Percentiles rank a stretch among this genome's conserved stretches.
These are phyloP conservation scores for Caradrina clavipalpis DNA, from an alignment of 2,888 invertebrate species.

Conservation along the genomic window DNA sequence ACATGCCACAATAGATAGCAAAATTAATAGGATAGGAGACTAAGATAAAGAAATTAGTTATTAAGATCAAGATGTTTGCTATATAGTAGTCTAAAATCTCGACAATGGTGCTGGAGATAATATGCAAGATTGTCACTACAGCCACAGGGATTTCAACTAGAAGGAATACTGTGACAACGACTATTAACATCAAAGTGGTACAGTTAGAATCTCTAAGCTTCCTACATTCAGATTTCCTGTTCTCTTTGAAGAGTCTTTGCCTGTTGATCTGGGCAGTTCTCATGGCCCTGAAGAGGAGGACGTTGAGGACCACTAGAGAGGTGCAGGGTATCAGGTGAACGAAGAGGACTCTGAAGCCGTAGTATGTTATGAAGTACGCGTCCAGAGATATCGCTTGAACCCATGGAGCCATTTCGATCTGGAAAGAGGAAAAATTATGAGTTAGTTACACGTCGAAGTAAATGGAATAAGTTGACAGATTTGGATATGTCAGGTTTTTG, in stretches of 20 bases:
- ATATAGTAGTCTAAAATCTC: slow-evolving; percentile 94
- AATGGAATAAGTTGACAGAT: no score
- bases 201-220: slow-evolving; percentile 95
- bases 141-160: slow-evolving; percentile 96
- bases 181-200: slow-evolving; percentile 96
- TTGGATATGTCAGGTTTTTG: no score
- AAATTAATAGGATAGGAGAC: slow-evolving; percentile 98
- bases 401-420: slow-evolving; percentile 93
- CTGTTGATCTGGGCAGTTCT: slow-evolving; percentile 95
- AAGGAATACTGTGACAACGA: slow-evolving; percentile 96
- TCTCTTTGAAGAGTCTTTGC: slow-evolving; percentile 94
- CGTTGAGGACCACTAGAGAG: slow-evolving; percentile 96
- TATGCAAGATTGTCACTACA: slow-evolving; percentile 95
- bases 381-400: slow-evolving; percentile 93
- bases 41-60: slow-evolving; percentile 97
- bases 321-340: slow-evolving; percentile 98
- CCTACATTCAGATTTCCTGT: slow-evolving; percentile 95
- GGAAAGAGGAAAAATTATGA: slow-evolving; percentile 64
- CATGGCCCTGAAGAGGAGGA: slow-evolving; percentile 96
- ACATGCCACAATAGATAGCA: slow-evolving; percentile 99
- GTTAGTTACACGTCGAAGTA: no score
- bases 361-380: slow-evolving; percentile 95
- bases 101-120: slow-evolving; percentile 94
- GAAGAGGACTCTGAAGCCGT: slow-evolving; percentile 96
- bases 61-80: slow-evolving; percentile 94